phyloP scores from a whole-genome alignment of 2,113 vertebrate species.

The Oriolus oriolus region DNA sequence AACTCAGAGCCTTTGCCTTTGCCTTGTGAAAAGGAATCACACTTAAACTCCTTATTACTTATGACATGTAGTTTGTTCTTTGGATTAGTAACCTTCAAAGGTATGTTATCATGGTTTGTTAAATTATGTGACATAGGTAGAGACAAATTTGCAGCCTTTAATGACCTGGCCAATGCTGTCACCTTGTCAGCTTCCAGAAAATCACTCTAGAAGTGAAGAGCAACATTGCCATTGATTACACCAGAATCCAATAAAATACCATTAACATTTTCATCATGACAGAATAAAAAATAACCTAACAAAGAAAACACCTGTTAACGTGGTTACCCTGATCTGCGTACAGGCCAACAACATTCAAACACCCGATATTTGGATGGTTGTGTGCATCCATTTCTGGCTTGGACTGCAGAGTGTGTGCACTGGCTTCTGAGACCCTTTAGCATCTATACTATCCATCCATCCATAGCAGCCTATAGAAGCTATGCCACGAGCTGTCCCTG shows the following conservation, averaged over 20 bases:
- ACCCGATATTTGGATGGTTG: not conserved
- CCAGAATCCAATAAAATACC: accelerated
- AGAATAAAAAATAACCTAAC: not conserved
- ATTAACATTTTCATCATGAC: not conserved
- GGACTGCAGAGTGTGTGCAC: not conserved
- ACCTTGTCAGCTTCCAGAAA: not conserved
- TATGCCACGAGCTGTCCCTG: not conserved
- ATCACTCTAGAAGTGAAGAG: not conserved
- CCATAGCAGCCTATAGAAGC: accelerated
- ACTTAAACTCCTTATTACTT: not conserved
- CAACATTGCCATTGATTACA: not conserved
- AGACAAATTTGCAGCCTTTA: not conserved
- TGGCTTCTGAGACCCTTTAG: not conserved
- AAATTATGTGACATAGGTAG: not conserved
- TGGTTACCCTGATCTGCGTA: not conserved
- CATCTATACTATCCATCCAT: not conserved
- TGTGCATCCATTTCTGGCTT: not conserved
- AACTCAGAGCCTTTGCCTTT: not conserved
- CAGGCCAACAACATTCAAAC: not conserved
- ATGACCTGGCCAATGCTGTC: not conserved
- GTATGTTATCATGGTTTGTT: not conserved
- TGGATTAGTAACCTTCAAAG: not conserved
- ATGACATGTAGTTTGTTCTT: not conserved
- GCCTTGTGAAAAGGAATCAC: not conserved
- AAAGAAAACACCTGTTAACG: not conserved